A percentile compares a stretch with the other conserved stretches of the same genome.
Conservation (phyloP, 2,113 vertebrate genomes). For the Stictonetta naevosa region DNA sequence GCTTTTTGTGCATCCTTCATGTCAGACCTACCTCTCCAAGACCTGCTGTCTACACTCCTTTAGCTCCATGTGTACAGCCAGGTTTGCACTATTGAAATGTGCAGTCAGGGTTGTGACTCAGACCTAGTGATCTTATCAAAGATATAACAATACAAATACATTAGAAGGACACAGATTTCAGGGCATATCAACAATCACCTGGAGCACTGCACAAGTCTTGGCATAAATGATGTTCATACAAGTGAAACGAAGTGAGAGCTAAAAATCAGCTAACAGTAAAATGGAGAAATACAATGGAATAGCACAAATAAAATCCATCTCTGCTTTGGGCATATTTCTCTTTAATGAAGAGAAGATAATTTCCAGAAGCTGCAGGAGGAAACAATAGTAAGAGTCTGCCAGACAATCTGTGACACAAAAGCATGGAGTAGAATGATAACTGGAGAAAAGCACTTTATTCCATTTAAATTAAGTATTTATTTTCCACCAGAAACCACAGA, state of each 20-base stretch:
- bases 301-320: constrained; percentile 28
- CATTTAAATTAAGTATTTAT: constrained; percentile 1
- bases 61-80: neutral
- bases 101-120: neutral
- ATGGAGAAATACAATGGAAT: constrained; percentile 34
- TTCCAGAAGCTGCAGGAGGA: constrained; percentile 65
- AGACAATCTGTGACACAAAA: constrained; percentile 48
- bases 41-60: neutral
- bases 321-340: constrained; percentile 38
- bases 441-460: constrained; percentile 45
- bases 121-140: neutral
- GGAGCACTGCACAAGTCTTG: neutral
- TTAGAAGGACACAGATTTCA: neutral
- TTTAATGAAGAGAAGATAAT: constrained; percentile 45
- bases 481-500: constrained; percentile 34
- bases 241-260: neutral
- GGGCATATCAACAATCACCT: neutral
- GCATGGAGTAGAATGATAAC: constrained; percentile 55
- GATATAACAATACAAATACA: neutral
- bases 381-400: constrained; percentile 44
- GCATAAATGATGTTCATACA: neutral
- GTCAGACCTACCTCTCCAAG: neutral
- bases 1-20: neutral
- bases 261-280: constrained; percentile 14
- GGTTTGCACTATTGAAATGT: neutral